Conservation (phyloP, 2,888 invertebrate genomes). For the Heliconius charithonia region DNA sequence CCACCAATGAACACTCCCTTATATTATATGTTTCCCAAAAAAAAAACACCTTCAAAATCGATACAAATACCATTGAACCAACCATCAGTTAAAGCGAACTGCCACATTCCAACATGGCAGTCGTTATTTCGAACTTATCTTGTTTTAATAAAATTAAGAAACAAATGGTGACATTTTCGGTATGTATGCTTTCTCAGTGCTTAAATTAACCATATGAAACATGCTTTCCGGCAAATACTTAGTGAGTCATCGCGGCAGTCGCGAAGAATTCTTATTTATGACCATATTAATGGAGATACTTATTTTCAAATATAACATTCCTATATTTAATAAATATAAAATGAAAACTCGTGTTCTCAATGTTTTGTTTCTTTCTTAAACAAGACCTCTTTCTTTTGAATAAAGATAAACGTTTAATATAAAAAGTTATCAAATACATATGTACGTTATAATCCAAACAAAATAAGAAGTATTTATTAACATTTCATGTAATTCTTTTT, state of each 20-base stretch:
- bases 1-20: too few species aligned
- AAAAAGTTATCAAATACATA: too few species aligned
- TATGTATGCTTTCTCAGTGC: constrained; percentile 16
- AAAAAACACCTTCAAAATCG: background rate
- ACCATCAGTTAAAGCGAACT: background rate
- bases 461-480: background rate
- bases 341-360: background rate
- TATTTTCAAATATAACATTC: background rate
- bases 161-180: constrained; percentile 35
- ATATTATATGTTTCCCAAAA: background rate
- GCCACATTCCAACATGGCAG: constrained; percentile 4
- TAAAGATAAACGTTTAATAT: too few species aligned
- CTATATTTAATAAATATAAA: background rate
- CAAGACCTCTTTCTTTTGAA: background rate
- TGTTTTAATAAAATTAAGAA: constrained; percentile 14
- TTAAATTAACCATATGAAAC: constrained; percentile 31
- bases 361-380: background rate
- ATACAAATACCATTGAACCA: background rate
- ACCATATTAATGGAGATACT: background rate
- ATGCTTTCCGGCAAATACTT: constrained; percentile 32
- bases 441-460: background rate
- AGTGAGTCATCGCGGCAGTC: constrained; percentile 29
- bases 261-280: constrained; percentile 23
- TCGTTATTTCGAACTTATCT: background rate
- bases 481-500: too few species aligned